Conservation (phyloP, 2,113 vertebrate genomes). For the Pangasianodon gigas region DNA sequence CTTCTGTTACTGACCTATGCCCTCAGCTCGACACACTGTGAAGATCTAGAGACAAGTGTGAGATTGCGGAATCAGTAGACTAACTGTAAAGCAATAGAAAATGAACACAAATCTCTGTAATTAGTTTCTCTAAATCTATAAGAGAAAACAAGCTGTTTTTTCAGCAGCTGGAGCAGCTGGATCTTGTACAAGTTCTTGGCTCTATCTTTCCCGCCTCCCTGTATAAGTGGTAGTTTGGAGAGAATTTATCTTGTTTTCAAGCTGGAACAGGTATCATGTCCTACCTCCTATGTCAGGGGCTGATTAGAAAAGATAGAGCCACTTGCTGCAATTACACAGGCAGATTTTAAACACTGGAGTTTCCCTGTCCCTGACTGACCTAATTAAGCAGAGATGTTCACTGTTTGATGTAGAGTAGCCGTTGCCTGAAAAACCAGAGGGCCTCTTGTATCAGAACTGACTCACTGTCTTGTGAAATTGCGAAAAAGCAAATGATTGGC, state of each 20-base stretch:
- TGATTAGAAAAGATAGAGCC: slow-evolving; percentile 51
- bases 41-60: neutral
- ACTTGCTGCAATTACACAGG: slow-evolving; percentile 59
- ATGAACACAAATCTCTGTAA: neutral
- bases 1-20: slow-evolving; percentile 40
- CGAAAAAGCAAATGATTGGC: slow-evolving; percentile 15
- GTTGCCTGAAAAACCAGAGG: slow-evolving; percentile 2
- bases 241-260: slow-evolving; percentile 49
- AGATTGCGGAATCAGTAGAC: neutral
- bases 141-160: slow-evolving; percentile 11
- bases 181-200: slow-evolving; percentile 34
- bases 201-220: slow-evolving; percentile 20
- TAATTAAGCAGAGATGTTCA: slow-evolving; percentile 18
- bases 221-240: slow-evolving; percentile 39
- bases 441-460: slow-evolving; percentile 18
- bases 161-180: slow-evolving; percentile 7
- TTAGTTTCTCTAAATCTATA: neutral
- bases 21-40: neutral
- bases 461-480: slow-evolving; percentile 32
- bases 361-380: slow-evolving; percentile 39
- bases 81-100: neutral
- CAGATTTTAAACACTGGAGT: slow-evolving; percentile 52
- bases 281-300: slow-evolving; percentile 46
- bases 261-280: slow-evolving; percentile 61
- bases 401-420: slow-evolving; percentile 38